These are phyloP conservation scores for Mirza zaza DNA, from an alignment of 2,113 vertebrate genomes.

Conservation along the genomic window DNA sequence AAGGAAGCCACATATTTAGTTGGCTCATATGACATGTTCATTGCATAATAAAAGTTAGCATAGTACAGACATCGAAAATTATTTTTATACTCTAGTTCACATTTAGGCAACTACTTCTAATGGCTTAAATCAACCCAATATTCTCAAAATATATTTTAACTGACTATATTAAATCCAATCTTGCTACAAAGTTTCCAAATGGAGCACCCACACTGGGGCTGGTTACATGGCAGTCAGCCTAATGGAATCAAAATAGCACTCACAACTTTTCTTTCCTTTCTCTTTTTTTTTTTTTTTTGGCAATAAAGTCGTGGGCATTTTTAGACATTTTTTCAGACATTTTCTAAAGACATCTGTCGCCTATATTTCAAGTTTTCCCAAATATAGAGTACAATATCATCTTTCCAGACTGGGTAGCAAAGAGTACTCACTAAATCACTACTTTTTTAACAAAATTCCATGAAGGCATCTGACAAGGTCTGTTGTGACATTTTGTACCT, in stretches of 20 bases:
- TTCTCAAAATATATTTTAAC: slow-evolving; percentile 56
- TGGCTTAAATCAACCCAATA: slow-evolving; percentile 37
- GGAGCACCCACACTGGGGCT: background rate
- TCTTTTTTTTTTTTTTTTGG: background rate
- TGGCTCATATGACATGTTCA: background rate
- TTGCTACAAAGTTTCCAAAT: slow-evolving; percentile 46
- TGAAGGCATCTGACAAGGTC: background rate
- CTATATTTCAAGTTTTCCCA: slow-evolving; percentile 57
- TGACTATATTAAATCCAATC: slow-evolving; percentile 22
- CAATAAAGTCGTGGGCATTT: slow-evolving; percentile 39
- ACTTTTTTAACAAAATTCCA: background rate
- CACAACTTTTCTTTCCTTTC: background rate
- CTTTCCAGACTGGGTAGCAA: slow-evolving; percentile 40
- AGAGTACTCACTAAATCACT: background rate
- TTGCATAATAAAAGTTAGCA: background rate
- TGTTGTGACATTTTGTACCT: background rate
- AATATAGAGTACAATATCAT: slow-evolving; percentile 40
- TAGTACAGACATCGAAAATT: background rate
- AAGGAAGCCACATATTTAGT: background rate
- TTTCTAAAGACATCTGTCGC: slow-evolving; percentile 59
- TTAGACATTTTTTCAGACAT: slow-evolving; percentile 58
- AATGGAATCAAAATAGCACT: slow-evolving; percentile 43
- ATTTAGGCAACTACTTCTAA: slow-evolving; percentile 41
- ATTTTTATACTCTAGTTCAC: slow-evolving; percentile 55
- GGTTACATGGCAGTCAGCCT: slow-evolving; percentile 18